Evolutionary conservation across 2,113 vertebrate species (phyloP), one percentile per base, ranked within the genome.

Genomic region (Bubo blakistoni): DNA sequence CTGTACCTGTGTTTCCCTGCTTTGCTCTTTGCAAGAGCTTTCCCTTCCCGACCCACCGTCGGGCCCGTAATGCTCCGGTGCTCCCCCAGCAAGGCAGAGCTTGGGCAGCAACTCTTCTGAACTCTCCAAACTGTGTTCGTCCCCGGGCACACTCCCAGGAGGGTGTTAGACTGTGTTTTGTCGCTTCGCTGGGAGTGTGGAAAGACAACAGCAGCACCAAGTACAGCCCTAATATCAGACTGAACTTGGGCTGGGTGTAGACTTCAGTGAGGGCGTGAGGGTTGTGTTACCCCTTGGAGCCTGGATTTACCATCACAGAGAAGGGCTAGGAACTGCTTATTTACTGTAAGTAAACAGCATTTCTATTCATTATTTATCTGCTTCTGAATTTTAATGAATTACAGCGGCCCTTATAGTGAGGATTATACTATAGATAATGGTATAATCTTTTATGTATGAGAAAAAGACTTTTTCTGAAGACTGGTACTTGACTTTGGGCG

Each of bases 311-410:
- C 51, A 36, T 40, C 71, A 38, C 38, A 17, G 38, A 52, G 26
- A 22, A 80, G 40, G 5, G 32, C n/a, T 51, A 36, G 51, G 61
- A 88, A 46, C 30, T 40, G n/a, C 58, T 69, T 18, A 13, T 30
- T 84, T 81, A n/a, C 92, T 94, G 73, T 87, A 34, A 85, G 42
- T 29, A 91, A 89, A 46, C 30, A 38, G 25, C 29, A 19, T 40
- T 24, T 51, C 81, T 72, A 24, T 92, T 74, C 54, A 58, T 91
- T 85, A 91, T 93, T 97, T 49, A 93, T 93, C 90, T 55, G 22
- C 81, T 91, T 10, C 36, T 63, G 51, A 8, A 36, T 81, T 73
- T 32, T 51, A 70, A 74, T 78, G 51, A 15, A 13, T 66, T 29
- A 14, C 3, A 84, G 59, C 69, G 58, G 61, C 70, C 72, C 49